Evolutionary conservation across 2,888 invertebrate species (phyloP).

Genomic region (Tigriopus californicus): DNA sequence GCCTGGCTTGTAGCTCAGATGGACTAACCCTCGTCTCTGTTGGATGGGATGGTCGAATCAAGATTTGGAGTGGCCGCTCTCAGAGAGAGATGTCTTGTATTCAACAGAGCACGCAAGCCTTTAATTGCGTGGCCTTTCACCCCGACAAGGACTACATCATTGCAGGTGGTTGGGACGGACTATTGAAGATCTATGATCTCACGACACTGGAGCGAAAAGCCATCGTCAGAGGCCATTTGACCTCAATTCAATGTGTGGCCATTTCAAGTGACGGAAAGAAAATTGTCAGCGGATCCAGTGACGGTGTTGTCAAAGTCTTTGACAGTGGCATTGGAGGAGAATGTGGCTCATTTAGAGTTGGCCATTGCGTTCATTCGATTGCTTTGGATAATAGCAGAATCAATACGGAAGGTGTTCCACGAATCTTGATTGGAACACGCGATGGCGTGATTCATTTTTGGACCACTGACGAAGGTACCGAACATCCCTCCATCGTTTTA

Average conservation of each 20-base stretch:
- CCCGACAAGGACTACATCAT: neutral
- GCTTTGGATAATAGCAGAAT: no score
- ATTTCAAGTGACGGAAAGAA: no score
- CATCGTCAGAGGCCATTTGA: neutral
- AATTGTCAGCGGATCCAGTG: no score
- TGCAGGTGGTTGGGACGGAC: neutral
- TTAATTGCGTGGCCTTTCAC: neutral
- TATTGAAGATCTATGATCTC: neutral
- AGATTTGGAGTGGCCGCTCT: neutral
- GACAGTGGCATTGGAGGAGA: no score
- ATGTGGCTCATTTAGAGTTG: no score
- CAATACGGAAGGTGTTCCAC: no score
- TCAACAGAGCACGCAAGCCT: neutral
- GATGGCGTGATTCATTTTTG: no score
- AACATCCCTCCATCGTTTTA: no score
- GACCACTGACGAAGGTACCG: no score
- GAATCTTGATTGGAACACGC: no score
- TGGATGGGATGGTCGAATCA: neutral
- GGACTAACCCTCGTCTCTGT: neutral
- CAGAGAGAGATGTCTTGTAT: neutral
- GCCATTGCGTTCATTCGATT: no score
- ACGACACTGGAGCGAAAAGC: neutral
- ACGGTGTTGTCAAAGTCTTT: no score
- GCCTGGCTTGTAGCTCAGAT: neutral
- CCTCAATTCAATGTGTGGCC: neutral